These are phyloP conservation scores for Rhynchonycteris naso DNA, from an alignment of 2,797 vertebrate species.

Conservation along the genomic window DNA sequence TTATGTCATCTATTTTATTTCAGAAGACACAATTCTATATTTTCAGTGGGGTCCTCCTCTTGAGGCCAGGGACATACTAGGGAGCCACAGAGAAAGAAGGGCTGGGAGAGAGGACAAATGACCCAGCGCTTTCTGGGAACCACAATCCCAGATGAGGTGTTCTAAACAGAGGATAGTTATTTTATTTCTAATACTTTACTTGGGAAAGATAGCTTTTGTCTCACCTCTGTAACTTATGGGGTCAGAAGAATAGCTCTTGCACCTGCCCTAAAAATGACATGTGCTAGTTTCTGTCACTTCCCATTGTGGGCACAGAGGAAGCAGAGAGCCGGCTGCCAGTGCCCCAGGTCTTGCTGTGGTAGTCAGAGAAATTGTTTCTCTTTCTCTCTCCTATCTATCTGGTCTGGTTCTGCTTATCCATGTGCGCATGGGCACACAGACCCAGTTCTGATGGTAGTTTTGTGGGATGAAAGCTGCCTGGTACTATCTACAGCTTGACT, in stretches of 20 bases:
- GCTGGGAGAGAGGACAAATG: not conserved
- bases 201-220: not conserved
- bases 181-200: not conserved
- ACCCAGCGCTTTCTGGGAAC: not conserved
- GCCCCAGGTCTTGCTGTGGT: not conserved
- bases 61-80: not conserved
- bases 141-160: not conserved
- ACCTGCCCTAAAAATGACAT: not conserved
- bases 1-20: not conserved
- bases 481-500: not conserved
- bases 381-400: not conserved
- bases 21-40: not conserved
- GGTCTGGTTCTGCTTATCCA: not conserved
- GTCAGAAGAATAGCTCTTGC: not conserved
- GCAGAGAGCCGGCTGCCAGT: not conserved
- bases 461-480: not conserved
- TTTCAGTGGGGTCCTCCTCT: not conserved
- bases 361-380: not conserved
- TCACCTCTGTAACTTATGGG: not conserved
- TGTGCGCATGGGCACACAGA: rapidly evolving
- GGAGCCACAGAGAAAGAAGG: not conserved
- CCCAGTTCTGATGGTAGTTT: not conserved
- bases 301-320: not conserved
- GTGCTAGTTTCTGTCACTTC: not conserved
- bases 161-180: not conserved